Conservation (phyloP, 2,888 invertebrate species). For the Taphrorychus bicolor region DNA sequence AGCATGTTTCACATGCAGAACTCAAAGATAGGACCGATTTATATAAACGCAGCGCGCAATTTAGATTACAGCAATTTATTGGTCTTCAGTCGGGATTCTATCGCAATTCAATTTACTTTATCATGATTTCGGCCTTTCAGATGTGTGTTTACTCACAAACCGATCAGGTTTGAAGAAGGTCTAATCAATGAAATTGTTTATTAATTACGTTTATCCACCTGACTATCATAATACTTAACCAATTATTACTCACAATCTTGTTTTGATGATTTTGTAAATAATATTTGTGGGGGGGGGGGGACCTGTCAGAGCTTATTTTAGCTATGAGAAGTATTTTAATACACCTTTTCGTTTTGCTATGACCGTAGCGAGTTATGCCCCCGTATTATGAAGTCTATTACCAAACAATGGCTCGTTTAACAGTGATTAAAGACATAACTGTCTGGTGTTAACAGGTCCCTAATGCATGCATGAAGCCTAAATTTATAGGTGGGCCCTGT, state of each 20-base stretch:
- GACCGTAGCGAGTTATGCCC: constrained; percentile 18
- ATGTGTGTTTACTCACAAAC: background rate
- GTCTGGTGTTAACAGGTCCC: constrained; percentile 19
- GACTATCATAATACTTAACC: too few species aligned
- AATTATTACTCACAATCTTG: too few species aligned
- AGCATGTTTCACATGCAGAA: constrained; percentile 32
- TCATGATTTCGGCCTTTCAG: background rate
- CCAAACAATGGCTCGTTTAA: constrained; percentile 23
- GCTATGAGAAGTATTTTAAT: too few species aligned
- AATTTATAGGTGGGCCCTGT: constrained; percentile 18
- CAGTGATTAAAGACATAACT: constrained; percentile 23
- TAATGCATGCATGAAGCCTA: constrained; percentile 21
- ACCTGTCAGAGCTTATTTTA: too few species aligned
- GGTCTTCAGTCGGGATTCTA: constrained; percentile 10
- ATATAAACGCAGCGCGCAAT: constrained; percentile 17
- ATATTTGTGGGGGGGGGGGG: too few species aligned
- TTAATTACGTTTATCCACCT: too few species aligned
- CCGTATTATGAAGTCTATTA: constrained; percentile 26
- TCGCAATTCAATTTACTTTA: constrained; percentile 24
- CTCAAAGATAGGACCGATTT: constrained; percentile 21
- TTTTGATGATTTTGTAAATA: too few species aligned
- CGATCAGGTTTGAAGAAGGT: background rate
- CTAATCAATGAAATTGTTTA: too few species aligned
- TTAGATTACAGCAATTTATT: constrained; percentile 21
- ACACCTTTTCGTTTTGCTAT: constrained; percentile 1